Evolutionary conservation across 2,888 invertebrate genomes (phyloP).

Genomic region (Eubasilissa splendida): DNA sequence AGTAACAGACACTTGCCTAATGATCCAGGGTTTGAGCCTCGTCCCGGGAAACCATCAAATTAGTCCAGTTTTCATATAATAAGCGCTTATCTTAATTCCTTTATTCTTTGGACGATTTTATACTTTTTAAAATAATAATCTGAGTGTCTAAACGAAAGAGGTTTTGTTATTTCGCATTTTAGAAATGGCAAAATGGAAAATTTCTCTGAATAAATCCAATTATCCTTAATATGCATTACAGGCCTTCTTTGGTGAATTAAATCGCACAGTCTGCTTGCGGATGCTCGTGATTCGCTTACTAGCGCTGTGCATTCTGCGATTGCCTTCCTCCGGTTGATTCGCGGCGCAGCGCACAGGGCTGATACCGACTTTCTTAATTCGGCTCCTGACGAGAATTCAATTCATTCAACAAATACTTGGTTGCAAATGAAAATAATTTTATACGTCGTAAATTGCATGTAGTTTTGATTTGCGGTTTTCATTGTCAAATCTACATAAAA

Average conservation of each 20-base stretch:
- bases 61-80: too few species aligned
- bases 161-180: slow-evolving; percentile 16
- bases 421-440: too few species aligned
- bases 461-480: too few species aligned
- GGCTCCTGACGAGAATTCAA: neutral
- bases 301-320: slow-evolving; percentile 22
- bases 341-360: neutral
- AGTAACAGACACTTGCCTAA: too few species aligned
- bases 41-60: too few species aligned
- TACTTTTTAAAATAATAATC: too few species aligned
- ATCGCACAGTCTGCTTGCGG: slow-evolving; percentile 48
- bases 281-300: slow-evolving; percentile 52
- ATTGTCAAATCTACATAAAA: too few species aligned
- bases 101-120: neutral
- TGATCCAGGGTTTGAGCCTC: too few species aligned
- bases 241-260: slow-evolving; percentile 53
- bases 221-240: slow-evolving; percentile 55
- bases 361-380: slow-evolving; percentile 15
- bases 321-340: neutral
- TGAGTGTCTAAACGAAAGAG: neutral
- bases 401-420: too few species aligned
- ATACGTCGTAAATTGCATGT: too few species aligned
- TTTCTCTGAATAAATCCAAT: slow-evolving; percentile 56
- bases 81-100: neutral
- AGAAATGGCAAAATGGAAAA: slow-evolving; percentile 46